A percentile compares a stretch with the other conserved stretches of the same genome.
Conservation (phyloP, 1,140 invertebrate genomes). For the Megalonaias nervosa region DNA sequence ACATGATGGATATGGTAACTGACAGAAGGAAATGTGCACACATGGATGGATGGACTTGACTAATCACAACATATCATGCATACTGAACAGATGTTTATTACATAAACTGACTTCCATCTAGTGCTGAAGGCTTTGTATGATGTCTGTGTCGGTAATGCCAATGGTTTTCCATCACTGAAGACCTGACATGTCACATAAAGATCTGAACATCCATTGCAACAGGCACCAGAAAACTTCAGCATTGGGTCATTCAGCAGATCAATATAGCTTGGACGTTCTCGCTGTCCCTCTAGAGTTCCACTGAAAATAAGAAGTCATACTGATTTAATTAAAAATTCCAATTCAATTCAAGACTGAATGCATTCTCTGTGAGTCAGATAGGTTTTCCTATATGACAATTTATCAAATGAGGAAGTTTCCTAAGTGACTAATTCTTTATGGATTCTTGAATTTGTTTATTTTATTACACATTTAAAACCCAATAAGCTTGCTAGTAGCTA, state of each 20-base stretch:
- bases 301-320: slow-evolving; percentile 72
- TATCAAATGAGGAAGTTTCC: neutral
- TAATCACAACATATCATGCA: too few species aligned
- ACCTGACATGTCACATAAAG: slow-evolving; percentile 91
- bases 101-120: slow-evolving; percentile 87
- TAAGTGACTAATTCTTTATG: neutral
- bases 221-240: slow-evolving; percentile 91
- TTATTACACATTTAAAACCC: neutral
- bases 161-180: slow-evolving; percentile 84
- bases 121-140: slow-evolving; percentile 94
- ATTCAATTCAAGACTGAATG: neutral
- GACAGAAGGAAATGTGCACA: too few species aligned
- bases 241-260: slow-evolving; percentile 90
- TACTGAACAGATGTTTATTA: neutral
- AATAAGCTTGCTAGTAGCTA: neutral
- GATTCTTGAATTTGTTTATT: neutral
- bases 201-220: slow-evolving; percentile 85
- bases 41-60: too few species aligned
- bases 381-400: neutral
- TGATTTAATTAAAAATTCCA: neutral
- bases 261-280: slow-evolving; percentile 88
- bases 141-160: slow-evolving; percentile 91
- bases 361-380: neutral
- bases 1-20: too few species aligned
- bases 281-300: slow-evolving; percentile 94